phyloP scores from a whole-genome alignment of 2,888 invertebrate genomes.

The Dendrolimus houi region DNA sequence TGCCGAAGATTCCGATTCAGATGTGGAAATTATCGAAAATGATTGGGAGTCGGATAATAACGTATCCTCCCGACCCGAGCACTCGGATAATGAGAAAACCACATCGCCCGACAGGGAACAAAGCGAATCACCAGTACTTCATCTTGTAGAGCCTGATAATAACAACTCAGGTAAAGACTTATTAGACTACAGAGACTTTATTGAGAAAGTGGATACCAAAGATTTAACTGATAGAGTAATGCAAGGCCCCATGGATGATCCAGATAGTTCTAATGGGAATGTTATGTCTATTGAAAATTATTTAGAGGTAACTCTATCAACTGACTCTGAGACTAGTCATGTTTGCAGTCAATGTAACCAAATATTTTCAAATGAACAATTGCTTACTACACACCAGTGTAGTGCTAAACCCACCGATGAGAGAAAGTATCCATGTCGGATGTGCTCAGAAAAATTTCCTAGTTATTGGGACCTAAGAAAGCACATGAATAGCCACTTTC shows the following conservation, averaged over 20 bases:
- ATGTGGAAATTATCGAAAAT: conserved; percentile 72
- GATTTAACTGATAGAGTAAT: conserved; percentile 49
- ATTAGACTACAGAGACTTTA: conserved; percentile 56
- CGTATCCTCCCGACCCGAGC: conserved; percentile 60
- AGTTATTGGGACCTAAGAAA: conserved; percentile 71
- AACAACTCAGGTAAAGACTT: conserved; percentile 60
- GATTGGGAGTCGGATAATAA: conserved; percentile 71
- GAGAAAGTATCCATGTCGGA: conserved; percentile 70
- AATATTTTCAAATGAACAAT: conserved; percentile 65
- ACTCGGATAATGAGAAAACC: conserved; percentile 66
- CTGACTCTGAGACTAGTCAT: conserved; percentile 72
- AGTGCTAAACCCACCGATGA: conserved; percentile 64
- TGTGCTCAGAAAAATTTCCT: conserved; percentile 68
- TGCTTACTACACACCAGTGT: conserved; percentile 58
- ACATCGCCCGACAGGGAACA: conserved; percentile 60
- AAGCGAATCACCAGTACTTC: conserved; percentile 63
- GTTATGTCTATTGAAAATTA: conserved; percentile 73
- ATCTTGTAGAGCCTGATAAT: conserved; percentile 66
- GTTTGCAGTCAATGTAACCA: conserved; percentile 68
- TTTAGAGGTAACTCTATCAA: conserved; percentile 69
- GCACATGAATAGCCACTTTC: conserved; percentile 69
- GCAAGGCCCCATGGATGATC: conserved; percentile 54
- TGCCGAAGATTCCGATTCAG: conserved; percentile 69
- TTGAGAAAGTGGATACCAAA: conserved; percentile 62
- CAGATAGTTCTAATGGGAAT: conserved; percentile 68